These are phyloP conservation scores for Steatornis caripensis DNA, from an alignment of 2,113 vertebrate genomes.

Conservation along the genomic window DNA sequence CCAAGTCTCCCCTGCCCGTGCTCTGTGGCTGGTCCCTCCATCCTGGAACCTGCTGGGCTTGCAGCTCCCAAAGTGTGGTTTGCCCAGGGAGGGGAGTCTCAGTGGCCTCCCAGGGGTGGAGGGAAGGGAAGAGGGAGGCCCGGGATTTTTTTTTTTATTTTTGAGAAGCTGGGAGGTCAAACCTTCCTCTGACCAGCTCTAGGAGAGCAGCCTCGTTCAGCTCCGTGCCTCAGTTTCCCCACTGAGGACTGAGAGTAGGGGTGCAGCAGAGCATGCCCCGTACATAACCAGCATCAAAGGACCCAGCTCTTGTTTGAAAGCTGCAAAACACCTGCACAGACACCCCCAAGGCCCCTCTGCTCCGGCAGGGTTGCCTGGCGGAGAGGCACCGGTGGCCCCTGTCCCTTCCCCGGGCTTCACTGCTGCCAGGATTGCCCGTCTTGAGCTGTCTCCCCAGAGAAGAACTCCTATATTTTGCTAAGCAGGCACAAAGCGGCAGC, in stretches of 20 bases:
- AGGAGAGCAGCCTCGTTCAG: accelerated
- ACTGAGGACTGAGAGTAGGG: not conserved
- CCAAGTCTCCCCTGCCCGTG: not conserved
- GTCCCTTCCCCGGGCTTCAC: not conserved
- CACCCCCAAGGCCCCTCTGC: not conserved
- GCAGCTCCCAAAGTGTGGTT: not conserved
- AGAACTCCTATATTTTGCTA: not conserved
- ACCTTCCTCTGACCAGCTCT: not conserved
- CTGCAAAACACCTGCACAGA: not conserved
- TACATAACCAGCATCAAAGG: not conserved
- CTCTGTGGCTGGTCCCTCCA: not conserved
- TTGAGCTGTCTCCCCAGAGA: not conserved
- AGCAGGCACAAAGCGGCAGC: not conserved
- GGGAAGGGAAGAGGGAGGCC: not conserved
- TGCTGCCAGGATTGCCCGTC: not conserved
- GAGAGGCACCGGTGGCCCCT: not conserved
- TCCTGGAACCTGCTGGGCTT: not conserved
- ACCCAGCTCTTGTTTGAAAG: not conserved
- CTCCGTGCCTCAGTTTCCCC: not conserved
- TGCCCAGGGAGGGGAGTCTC: not conserved
- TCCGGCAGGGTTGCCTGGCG: accelerated
- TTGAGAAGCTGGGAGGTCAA: not conserved
- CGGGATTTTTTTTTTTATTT: not conserved
- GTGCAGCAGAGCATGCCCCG: accelerated
- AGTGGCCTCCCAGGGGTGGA: not conserved